Evolutionary conservation across 2,888 invertebrate species (phyloP).

Genomic region (Bhutanitis thaidina): DNA sequence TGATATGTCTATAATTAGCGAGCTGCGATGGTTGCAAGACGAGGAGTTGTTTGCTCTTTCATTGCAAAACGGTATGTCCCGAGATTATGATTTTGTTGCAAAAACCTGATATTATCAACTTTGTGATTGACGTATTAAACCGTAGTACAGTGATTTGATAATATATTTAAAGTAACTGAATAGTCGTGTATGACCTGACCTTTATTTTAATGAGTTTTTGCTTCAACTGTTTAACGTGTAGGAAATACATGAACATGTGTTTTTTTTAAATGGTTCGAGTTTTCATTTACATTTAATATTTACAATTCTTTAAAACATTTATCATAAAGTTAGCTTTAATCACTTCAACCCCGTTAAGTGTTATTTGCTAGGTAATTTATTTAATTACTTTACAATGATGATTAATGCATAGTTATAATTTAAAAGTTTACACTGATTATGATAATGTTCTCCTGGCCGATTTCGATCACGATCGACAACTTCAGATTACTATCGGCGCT

Average conservation of each 20-base stretch:
- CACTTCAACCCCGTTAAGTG: no score
- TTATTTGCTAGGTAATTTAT: no score
- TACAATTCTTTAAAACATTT: not conserved
- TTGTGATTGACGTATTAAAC: conserved; percentile 7
- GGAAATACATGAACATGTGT: no score
- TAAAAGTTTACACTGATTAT: no score
- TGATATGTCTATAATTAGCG: conserved; percentile 77
- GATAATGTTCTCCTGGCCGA: no score
- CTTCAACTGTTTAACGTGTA: not conserved
- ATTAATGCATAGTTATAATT: no score
- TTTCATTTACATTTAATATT: not conserved
- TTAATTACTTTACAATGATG: no score
- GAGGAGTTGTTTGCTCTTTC: conserved; percentile 73
- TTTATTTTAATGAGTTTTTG: conserved; percentile 4
- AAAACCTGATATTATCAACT: conserved; percentile 6
- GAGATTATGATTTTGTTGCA: conserved; percentile 22
- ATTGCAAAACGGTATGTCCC: conserved; percentile 70
- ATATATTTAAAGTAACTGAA: not conserved
- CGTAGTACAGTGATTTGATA: not conserved
- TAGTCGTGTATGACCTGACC: conserved; percentile 1
- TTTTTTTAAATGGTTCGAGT: no score
- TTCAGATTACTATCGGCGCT: no score
- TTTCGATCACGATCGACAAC: no score
- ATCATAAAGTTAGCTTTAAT: no score
- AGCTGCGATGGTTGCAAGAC: conserved; percentile 73